Conservation (phyloP, 2,113 vertebrate genomes). For the Paramormyrops kingsleyae region DNA sequence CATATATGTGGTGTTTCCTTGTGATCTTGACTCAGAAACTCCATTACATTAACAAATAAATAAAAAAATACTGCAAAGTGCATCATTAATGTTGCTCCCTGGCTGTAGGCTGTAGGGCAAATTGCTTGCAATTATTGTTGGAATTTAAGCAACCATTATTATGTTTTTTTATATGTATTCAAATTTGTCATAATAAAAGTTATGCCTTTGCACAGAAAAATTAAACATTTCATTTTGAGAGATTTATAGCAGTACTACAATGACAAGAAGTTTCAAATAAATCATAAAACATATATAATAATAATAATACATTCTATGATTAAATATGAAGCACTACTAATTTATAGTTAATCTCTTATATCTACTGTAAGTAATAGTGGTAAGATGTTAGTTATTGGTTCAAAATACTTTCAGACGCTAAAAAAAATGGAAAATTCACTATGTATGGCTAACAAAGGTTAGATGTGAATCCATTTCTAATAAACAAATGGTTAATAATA, state of each 20-base stretch:
- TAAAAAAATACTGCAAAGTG: not conserved
- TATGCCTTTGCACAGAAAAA: not conserved
- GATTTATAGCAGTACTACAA: not conserved
- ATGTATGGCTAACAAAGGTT: not conserved
- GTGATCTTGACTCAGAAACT: not conserved
- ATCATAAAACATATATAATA: not conserved
- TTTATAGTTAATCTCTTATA: not conserved
- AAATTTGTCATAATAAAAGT: not conserved
- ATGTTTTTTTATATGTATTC: not conserved
- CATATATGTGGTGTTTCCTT: not conserved
- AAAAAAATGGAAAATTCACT: not conserved
- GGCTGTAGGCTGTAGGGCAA: not conserved
- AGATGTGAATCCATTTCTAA: not conserved
- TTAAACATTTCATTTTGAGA: not conserved
- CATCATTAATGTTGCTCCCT: not conserved
- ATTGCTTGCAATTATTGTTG: not conserved
- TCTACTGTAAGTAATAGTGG: not conserved
- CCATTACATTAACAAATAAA: not conserved
- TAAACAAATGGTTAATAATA: not conserved
- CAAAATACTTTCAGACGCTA: not conserved
- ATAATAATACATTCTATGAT: not conserved
- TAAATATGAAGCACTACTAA: not conserved
- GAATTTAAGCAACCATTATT: not conserved
- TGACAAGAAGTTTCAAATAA: not conserved
- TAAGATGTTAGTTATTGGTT: not conserved